Evolutionary conservation across 2,888 invertebrate species (phyloP), one percentile per base, ranked within the genome.

Genomic region (Drosophila mulleri): DNA sequence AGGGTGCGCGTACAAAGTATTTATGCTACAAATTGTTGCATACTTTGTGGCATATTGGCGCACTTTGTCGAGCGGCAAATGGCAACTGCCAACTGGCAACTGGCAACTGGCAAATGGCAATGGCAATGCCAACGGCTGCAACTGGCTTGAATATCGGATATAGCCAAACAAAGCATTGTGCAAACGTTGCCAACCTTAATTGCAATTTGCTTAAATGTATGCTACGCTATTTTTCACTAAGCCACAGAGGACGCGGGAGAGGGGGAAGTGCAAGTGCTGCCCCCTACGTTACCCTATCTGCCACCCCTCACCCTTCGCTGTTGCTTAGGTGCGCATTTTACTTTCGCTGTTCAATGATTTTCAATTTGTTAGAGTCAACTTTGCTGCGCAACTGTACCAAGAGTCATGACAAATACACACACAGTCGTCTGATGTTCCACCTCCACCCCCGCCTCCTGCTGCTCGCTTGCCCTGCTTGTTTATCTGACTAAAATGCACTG

Each of bases 181-280:
- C 79, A 65, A 78, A 65, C 70, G 78, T 67, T 73, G 78, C 61
- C 61, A 80, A 69, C 77, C 85, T 75, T 84, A 88, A 84, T 84
- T 84, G 83, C 83, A 88, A 88, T 84, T 88, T 86, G 86, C 88
- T 88, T 78, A 88, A 80, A 88, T 88, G 88, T 80, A 75, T 83
- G 88, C 83, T 80, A 83, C 76, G 72, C 83, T 80, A 86, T 84
- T 83, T 88, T 85, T 80, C 80, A 83, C 64, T 66, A 54, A 67
- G 67, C 67, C 45, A 59, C 50, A 65, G 50, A 32, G 11, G 9
- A 1, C 1, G 0, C 3, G 12, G 7, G 14, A 12, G 16, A 18
- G n/a, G 14, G 7, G 35, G n/a, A 7, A 18, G 50, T 3, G 32
- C 4, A 12, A 16, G 50, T 3, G 3, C 18, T 14, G 6, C 50